phyloP scores from a whole-genome alignment of 2,888 invertebrate species.

The Masnerella sp. region DNA sequence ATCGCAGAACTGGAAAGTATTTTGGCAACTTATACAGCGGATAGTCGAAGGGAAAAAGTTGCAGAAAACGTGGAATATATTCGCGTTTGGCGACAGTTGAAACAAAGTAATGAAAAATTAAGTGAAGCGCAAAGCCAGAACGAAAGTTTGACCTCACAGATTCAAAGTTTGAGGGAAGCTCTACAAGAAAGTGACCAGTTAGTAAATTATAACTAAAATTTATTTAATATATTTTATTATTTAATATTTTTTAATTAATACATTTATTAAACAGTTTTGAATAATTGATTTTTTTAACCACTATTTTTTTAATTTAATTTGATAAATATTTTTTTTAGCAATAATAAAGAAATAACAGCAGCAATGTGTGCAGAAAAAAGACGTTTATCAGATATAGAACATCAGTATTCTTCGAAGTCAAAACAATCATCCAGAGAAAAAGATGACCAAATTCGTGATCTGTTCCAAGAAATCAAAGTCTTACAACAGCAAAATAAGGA shows the following conservation, averaged over 20 bases:
- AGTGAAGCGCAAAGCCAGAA: conserved; percentile 65
- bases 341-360: conserved; percentile 64
- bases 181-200: conserved; percentile 71
- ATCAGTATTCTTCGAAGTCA: conserved; percentile 61
- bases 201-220: conserved; percentile 18
- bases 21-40: conserved; percentile 62
- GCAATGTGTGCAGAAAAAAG: conserved; percentile 67
- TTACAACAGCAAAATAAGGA: conserved; percentile 74
- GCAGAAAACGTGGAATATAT: conserved; percentile 75
- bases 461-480: conserved; percentile 69
- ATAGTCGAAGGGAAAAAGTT: conserved; percentile 70
- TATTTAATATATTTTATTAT: no score
- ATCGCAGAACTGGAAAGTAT: conserved; percentile 70
- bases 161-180: conserved; percentile 66
- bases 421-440: conserved; percentile 67
- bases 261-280: no score
- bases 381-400: conserved; percentile 67
- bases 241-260: no score
- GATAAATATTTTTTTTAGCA: conserved; percentile 61
- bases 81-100: conserved; percentile 73
- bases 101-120: conserved; percentile 72
- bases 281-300: no score
- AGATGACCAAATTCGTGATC: conserved; percentile 71
- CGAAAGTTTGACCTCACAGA: conserved; percentile 66
- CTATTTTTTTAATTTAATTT: neutral